Base-by-base conservation (phyloP, 2,888 invertebrate genomes). In the Syrista parreyssii region DNA sequence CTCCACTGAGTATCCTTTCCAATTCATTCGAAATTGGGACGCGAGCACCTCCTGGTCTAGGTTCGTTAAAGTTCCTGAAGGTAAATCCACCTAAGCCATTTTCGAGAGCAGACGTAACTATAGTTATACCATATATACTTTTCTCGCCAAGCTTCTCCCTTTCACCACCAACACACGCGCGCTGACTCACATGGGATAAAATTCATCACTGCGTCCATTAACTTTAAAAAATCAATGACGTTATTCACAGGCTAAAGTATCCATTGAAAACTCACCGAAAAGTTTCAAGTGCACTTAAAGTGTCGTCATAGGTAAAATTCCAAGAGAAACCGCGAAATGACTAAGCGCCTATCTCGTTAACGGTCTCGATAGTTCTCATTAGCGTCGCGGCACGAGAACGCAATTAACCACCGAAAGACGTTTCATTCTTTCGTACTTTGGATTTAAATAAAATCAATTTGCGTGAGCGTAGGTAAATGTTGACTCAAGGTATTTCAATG, bases 381-480 rank as follows among this genome's bases (percentile, higher is more conserved):
- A 32, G 32, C 71, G 32, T 71, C 31, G 71, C n/a, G 71, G 82
- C 74, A 78, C 79, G 85, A 86, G 88, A 88, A 89, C 85, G 86
- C 88, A 88, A 89, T 89, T 88, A 89, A 89, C 84, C 87, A 84
- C 80, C 81, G 80, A 79, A 85, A 85, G 85, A n/a, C 68, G 32
- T 75, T 71, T 84, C 81, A 79, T 83, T 83, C 79, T 82, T 55
- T 83, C 86, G 86, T 88, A 88, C 88, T 89, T 89, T 84, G 87
- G 87, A 90, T 90, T 90, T 89, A 88, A 89, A 90, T 89, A 88
- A 89, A 90, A 90, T 90, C 89, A 89, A 90, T 89, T 89, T 89
- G 86, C 87, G 88, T 86, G 87, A 87, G 88, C 88, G 89, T 89
- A 88, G 86, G 88, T 89, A 89, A 89, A 90, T 89, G 89, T 90